Percentiles rank a stretch among this genome's conserved stretches.
These are phyloP conservation scores for Drosophila mercatorum DNA, from an alignment of 2,888 invertebrate species.

Conservation along the genomic window DNA sequence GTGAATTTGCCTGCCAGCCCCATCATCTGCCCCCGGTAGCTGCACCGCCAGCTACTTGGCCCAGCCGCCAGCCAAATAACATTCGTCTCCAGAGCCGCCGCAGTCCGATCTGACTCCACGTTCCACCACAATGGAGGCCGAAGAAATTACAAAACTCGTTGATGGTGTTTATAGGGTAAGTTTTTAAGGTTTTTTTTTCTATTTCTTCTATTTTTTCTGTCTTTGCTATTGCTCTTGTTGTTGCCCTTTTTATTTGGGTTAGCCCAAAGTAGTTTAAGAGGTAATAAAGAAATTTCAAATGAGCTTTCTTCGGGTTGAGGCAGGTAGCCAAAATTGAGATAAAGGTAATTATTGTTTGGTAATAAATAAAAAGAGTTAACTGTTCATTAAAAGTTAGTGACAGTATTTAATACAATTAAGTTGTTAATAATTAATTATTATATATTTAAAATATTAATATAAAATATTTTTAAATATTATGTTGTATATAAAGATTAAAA, in stretches of 20 bases:
- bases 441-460: neutral
- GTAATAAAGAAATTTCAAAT: conserved; percentile 43
- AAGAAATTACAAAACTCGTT: conserved; percentile 95
- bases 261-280: conserved; percentile 41
- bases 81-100: conserved; percentile 29
- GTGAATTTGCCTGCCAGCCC: conserved; percentile 62
- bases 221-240: neutral
- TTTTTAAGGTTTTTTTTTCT: conserved; percentile 3
- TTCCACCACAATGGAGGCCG: conserved; percentile 88
- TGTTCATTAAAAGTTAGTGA: neutral
- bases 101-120: conserved; percentile 11
- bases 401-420: neutral
- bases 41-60: conserved; percentile 14
- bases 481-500: too few relatives aligned
- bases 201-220: neutral
- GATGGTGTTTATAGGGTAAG: conserved; percentile 95
- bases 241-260: conserved; percentile 25
- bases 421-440: neutral
- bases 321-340: conserved; percentile 7
- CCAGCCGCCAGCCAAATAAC: neutral
- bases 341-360: conserved; percentile 7
- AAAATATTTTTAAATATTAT: too few relatives aligned
- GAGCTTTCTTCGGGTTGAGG: conserved; percentile 34
- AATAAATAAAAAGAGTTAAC: neutral
- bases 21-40: conserved; percentile 20